A percentile compares a stretch with the other conserved stretches of the same genome.
phyloP scores from a whole-genome alignment of 2,888 invertebrate species.

The Cartodere bifasciata region DNA sequence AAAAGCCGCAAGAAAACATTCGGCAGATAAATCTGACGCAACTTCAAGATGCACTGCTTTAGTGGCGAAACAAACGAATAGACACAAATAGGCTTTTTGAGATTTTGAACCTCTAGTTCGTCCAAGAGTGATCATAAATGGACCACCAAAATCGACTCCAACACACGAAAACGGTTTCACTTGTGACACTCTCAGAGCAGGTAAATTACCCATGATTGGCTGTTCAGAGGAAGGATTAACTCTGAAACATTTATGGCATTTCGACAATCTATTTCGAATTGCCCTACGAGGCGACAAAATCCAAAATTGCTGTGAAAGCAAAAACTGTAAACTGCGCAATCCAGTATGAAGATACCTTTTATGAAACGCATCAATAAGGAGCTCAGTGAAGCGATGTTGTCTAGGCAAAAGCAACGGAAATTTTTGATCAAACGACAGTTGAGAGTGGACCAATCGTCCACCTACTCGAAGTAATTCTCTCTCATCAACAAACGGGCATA shows the following conservation, averaged over 20 bases:
- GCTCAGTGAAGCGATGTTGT: no score
- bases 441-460: no score
- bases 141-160: constrained; percentile 14
- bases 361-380: no score
- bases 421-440: no score
- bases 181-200: constrained; percentile 8
- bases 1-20: constrained; percentile 16
- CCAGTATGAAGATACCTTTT: no score
- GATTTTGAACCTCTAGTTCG: constrained; percentile 7
- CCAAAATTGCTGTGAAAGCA: constrained; percentile 14
- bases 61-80: constrained; percentile 12
- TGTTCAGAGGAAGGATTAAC: constrained; percentile 8
- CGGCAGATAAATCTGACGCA: constrained; percentile 15
- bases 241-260: constrained; percentile 13
- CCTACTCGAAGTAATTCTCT: no score
- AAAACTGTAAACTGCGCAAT: no score
- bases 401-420: no score
- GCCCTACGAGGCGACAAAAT: constrained; percentile 7
- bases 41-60: constrained; percentile 20
- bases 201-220: constrained; percentile 13
- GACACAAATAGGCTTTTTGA: constrained; percentile 10
- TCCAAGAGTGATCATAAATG: constrained; percentile 9
- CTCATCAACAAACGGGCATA: no score
- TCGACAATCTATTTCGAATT: constrained; percentile 7
- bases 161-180: constrained; percentile 10